A percentile compares a stretch with the other conserved stretches of the same genome.
Conservation (phyloP, 2,888 invertebrate species). For the Chloromyia formosa region DNA sequence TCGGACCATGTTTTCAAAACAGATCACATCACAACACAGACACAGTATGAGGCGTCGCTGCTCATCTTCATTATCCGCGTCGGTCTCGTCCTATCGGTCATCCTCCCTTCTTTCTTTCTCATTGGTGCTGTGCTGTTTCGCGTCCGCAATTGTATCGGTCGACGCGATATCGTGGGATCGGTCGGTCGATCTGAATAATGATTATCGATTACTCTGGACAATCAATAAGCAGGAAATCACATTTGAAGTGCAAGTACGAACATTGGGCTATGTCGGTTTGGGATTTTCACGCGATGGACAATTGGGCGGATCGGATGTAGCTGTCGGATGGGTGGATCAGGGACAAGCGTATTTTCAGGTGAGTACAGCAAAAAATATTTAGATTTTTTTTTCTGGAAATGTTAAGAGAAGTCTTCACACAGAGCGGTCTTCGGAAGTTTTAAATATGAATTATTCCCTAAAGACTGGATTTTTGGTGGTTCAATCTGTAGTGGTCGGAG, state of each 20-base stretch:
- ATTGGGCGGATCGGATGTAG: slow-evolving; percentile 85
- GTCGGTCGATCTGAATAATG: slow-evolving; percentile 68
- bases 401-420: too few relatives aligned
- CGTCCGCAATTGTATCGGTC: slow-evolving; percentile 49
- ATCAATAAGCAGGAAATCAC: slow-evolving; percentile 79
- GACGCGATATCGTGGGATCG: slow-evolving; percentile 66
- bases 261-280: slow-evolving; percentile 85
- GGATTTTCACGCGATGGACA: slow-evolving; percentile 85
- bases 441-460: too few relatives aligned
- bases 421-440: too few relatives aligned
- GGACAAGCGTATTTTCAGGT: slow-evolving; percentile 83
- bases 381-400: too few relatives aligned
- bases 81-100: background rate
- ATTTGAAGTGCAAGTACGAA: slow-evolving; percentile 84
- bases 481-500: too few relatives aligned
- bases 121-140: slow-evolving; percentile 34
- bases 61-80: too few relatives aligned
- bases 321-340: slow-evolving; percentile 89
- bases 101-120: slow-evolving; percentile 15
- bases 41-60: too few relatives aligned
- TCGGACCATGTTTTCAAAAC: slow-evolving; percentile 16
- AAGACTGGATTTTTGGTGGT: too few relatives aligned
- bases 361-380: too few relatives aligned
- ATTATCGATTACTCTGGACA: slow-evolving; percentile 76
- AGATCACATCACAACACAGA: background rate